Conservation (phyloP, 2,888 invertebrate genomes). For the Tinea trinotella region DNA sequence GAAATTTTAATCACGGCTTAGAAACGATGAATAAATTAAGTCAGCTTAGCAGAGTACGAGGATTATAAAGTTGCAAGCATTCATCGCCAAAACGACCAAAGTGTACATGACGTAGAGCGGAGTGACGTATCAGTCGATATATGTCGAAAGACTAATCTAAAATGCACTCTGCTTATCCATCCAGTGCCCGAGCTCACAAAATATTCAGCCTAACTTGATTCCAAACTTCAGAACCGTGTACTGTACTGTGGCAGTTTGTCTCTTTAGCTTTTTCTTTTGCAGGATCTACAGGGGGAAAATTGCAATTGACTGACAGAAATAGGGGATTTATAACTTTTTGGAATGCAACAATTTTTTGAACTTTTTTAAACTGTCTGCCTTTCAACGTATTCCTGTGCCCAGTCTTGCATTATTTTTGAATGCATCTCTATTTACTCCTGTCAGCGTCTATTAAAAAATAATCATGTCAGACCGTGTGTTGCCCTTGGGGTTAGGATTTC, state of each 20-base stretch:
- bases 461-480: background rate
- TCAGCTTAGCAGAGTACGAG: no score
- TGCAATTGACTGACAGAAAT: conserved; percentile 3
- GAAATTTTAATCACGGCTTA: no score
- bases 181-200: background rate
- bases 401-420: background rate
- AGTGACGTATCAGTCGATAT: background rate
- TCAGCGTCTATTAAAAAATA: background rate
- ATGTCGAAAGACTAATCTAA: background rate
- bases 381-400: background rate
- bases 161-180: background rate
- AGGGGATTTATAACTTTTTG: background rate
- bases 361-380: background rate
- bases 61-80: background rate
- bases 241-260: background rate
- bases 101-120: background rate
- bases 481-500: background rate
- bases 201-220: conserved; percentile 3
- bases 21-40: no score
- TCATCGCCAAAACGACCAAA: background rate
- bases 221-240: background rate
- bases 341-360: background rate
- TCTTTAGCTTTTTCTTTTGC: background rate
- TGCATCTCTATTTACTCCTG: background rate
- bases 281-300: background rate